Evolutionary conservation across 23 tunicate genomes (phyloP).

Genomic region (Phallusia fumigata): DNA sequence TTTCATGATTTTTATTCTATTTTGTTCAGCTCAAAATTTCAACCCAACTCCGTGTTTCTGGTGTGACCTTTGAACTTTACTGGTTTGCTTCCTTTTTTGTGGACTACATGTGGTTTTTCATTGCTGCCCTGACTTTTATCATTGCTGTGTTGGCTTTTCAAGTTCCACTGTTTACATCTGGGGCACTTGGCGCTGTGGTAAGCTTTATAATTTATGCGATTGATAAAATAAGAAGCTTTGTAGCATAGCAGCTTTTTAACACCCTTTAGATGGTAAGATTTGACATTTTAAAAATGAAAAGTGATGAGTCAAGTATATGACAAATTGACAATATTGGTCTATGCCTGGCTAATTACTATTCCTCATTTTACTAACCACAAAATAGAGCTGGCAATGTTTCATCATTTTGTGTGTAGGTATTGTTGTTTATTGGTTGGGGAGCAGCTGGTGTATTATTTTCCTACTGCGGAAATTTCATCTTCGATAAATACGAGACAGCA

Average conservation of each 20-base stretch:
- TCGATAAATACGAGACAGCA: conserved; percentile 62
- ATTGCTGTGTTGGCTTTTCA: conserved; percentile 67
- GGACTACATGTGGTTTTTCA: conserved; percentile 51
- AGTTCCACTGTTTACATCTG: conserved; percentile 30
- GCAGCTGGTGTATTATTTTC: conserved; percentile 58
- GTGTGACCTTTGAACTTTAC: conserved; percentile 58
- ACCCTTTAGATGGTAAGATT: not conserved
- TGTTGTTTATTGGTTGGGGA: conserved; percentile 81
- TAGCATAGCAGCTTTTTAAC: not conserved
- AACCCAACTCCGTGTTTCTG: conserved; percentile 81
- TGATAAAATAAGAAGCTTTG: not conserved
- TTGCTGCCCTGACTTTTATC: conserved; percentile 42
- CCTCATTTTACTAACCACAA: no score
- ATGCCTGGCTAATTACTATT: no score
- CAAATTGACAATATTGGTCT: no score
- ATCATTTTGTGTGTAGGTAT: no score
- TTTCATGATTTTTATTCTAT: no score
- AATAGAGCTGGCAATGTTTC: no score
- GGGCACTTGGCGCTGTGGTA: conserved; percentile 73
- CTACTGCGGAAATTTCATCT: conserved; percentile 64
- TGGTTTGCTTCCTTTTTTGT: conserved; percentile 58
- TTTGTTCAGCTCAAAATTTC: conserved; percentile 57
- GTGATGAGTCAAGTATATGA: no score
- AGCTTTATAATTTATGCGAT: not conserved
- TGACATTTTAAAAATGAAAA: not conserved